These are phyloP conservation scores for Phalera bucephala DNA, from an alignment of 2,888 invertebrate species.

Conservation along the genomic window DNA sequence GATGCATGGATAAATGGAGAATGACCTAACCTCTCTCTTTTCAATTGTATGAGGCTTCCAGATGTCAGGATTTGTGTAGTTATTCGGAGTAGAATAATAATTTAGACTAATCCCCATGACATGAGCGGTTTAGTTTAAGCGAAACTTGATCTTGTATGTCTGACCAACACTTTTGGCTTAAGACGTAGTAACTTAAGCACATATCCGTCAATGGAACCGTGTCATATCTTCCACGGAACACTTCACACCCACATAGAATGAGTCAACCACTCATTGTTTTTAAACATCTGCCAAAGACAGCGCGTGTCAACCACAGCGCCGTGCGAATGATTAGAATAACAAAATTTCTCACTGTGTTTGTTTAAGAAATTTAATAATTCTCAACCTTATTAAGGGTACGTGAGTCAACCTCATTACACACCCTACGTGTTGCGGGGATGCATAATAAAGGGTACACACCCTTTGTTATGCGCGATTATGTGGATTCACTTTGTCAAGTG, in stretches of 20 bases:
- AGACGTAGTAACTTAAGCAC: neutral
- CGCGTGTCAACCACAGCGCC: conserved; percentile 9
- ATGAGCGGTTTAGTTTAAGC: too few species aligned
- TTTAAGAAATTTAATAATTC: conserved; percentile 35
- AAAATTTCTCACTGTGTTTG: conserved; percentile 25
- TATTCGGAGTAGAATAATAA: too few species aligned
- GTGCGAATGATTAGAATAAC: conserved; percentile 27
- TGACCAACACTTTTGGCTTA: too few species aligned
- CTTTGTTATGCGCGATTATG: conserved; percentile 1
- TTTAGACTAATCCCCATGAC: too few species aligned
- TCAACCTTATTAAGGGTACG: conserved; percentile 31
- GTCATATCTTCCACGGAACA: conserved; percentile 1
- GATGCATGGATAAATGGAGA: too few species aligned
- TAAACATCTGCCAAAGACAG: conserved; percentile 8
- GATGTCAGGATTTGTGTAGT: too few species aligned
- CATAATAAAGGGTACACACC: neutral
- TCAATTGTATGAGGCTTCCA: too few species aligned
- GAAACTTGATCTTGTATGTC: too few species aligned
- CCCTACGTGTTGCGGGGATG: conserved; percentile 6
- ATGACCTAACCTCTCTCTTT: too few species aligned
- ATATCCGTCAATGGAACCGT: neutral
- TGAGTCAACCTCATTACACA: conserved; percentile 30
- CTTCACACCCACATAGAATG: neutral
- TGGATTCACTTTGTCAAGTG: conserved; percentile 1
- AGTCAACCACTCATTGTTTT: conserved; percentile 5